Base-by-base conservation (phyloP, 2,888 invertebrate genomes). In the Spisula subtruncata region DNA sequence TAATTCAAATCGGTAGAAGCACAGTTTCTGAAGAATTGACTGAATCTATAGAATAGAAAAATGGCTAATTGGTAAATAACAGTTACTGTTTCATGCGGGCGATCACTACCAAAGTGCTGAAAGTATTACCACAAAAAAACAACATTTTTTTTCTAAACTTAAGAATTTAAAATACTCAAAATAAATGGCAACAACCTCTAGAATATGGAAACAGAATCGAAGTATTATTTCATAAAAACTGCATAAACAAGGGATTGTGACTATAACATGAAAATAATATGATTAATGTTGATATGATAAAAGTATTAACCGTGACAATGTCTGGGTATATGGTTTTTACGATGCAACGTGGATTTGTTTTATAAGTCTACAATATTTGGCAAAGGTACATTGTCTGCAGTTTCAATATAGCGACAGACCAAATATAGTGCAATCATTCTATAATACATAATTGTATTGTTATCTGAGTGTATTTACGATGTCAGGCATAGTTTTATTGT, bases 281-380 rank as follows among this genome's bases (percentile, higher is more conserved):
- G 60, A 66, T 25, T 5, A n/a, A 66, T 66, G 25, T 25, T n/a
- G 25, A 66, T 66, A 25, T 66, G 0, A 66, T 25, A 25, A 66
- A 66, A 66, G 60, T 66, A 25, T 66, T 66, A 66, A 66, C 25
- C n/a, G 60, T 12, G 60, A 66, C 25, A 66, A 25, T 66, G 60
- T 66, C 60, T 66, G 60, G 25, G 8, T 12, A 25, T 66, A 25
- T 66, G 60, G n/a, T 10, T n/a, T 66, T 66, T 66, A 66, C n/a
- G n/a, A 66, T 66, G 8, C 60, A 25, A 66, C 12, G 10, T 10
- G 25, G 60, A 25, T n/a, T 66, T 25, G 60, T 66, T 66, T 25
- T 66, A 25, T 66, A 66, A 66, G n/a, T 66, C 60, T 66, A 25
- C 25, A n/a, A 66, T n/a, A 25, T n/a, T 10, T 66, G 60, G 10